phyloP scores from a whole-genome alignment of 2,888 invertebrate genomes.

The Oscheius sp. region DNA sequence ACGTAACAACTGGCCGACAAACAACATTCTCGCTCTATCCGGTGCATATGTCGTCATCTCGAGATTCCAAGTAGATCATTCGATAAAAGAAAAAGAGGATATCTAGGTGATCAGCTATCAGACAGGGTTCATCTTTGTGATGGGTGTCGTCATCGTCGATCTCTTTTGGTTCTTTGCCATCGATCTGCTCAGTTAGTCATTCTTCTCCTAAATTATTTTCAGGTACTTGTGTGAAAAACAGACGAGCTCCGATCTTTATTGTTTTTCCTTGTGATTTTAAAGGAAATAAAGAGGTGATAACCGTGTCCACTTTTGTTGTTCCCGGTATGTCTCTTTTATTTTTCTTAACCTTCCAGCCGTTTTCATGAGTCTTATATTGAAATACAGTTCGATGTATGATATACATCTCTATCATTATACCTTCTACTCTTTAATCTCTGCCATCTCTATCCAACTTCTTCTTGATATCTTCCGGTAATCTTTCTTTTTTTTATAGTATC shows the following conservation, averaged over 20 bases:
- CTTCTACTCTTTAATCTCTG: conserved; percentile 42
- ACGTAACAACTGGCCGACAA: conserved; percentile 49
- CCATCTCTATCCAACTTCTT: conserved; percentile 43
- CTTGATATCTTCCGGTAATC: conserved; percentile 45
- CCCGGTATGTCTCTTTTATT: conserved; percentile 36
- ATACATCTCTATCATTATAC: conserved; percentile 41
- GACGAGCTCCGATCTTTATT: conserved; percentile 52
- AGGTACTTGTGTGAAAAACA: conserved; percentile 49
- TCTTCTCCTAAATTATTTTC: neutral
- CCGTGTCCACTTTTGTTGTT: conserved; percentile 53
- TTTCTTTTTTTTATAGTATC: neutral
- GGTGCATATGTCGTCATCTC: conserved; percentile 53
- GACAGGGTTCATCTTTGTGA: conserved; percentile 42
- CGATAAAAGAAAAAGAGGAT: neutral
- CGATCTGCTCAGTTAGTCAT: conserved; percentile 50
- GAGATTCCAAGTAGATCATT: conserved; percentile 38
- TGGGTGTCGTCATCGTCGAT: conserved; percentile 51
- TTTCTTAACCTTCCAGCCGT: conserved; percentile 36
- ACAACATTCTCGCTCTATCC: conserved; percentile 53
- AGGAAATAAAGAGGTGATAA: conserved; percentile 51
- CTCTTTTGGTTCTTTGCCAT: conserved; percentile 56
- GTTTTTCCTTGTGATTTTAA: conserved; percentile 43
- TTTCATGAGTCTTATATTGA: conserved; percentile 51
- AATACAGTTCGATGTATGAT: conserved; percentile 60
- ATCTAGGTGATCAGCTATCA: conserved; percentile 52